These are phyloP conservation scores for Uropsilus gracilis DNA, from an alignment of 2,113 vertebrate genomes.

Conservation along the genomic window DNA sequence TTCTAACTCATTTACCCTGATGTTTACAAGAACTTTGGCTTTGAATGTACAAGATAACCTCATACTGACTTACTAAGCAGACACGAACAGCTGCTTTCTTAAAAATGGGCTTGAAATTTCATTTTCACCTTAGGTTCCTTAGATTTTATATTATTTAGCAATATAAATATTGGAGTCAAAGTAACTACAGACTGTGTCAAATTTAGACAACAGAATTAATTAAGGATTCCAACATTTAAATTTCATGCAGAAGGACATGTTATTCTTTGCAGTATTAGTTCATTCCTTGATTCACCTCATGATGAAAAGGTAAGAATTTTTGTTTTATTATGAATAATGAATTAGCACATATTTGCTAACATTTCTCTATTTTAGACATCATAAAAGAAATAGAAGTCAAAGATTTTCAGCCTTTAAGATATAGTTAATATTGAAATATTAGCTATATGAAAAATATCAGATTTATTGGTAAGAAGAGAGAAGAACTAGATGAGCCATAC, in stretches of 20 bases:
- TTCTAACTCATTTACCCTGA: neutral
- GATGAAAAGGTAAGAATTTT: constrained; percentile 82
- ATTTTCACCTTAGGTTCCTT: neutral
- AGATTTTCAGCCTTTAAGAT: neutral
- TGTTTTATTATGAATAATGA: neutral
- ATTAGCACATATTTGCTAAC: neutral
- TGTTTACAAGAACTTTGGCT: neutral
- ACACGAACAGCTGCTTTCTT: neutral
- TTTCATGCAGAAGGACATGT: constrained; percentile 82
- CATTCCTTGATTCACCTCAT: constrained; percentile 82
- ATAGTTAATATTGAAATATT: neutral
- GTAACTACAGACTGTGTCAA: neutral
- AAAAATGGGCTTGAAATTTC: neutral
- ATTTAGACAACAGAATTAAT: constrained; percentile 12
- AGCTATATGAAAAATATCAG: neutral
- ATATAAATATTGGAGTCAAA: constrained; percentile 34
- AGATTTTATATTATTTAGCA: neutral
- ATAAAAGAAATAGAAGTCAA: neutral
- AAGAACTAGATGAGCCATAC: neutral
- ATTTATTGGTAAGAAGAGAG: neutral
- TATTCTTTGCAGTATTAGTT: constrained; percentile 79
- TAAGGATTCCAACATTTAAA: constrained; percentile 25
- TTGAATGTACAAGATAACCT: neutral
- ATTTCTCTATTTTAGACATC: neutral
- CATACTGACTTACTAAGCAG: neutral